These are phyloP conservation scores for Erythrocebus patas DNA, from an alignment of 2,113 vertebrate species.

Conservation along the genomic window DNA sequence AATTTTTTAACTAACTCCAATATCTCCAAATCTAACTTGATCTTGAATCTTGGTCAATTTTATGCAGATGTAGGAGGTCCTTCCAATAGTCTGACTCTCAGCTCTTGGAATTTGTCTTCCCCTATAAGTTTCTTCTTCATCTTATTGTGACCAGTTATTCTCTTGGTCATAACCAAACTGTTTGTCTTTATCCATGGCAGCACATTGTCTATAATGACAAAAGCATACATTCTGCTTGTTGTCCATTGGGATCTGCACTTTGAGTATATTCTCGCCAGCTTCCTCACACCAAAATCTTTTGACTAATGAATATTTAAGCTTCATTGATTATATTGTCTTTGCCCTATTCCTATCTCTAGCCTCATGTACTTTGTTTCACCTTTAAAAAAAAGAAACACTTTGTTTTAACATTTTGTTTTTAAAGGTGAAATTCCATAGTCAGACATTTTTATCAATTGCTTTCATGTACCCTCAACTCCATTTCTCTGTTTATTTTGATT, in stretches of 20 bases:
- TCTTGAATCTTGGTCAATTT: neutral
- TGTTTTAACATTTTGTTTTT: no score
- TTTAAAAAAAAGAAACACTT: neutral
- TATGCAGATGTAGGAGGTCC: neutral
- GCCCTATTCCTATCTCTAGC: neutral
- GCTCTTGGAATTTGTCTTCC: neutral
- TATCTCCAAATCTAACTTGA: neutral
- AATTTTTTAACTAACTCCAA: neutral
- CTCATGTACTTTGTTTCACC: neutral
- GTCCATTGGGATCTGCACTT: neutral
- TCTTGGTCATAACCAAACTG: neutral
- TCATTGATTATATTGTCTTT: neutral
- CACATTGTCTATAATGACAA: neutral
- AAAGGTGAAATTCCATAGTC: neutral
- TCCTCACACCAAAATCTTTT: neutral
- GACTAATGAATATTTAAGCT: neutral
- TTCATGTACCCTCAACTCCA: neutral
- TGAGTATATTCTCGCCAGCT: neutral
- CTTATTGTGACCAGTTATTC: accelerated
- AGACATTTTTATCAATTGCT: neutral
- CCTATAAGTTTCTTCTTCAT: neutral
- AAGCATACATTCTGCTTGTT: neutral
- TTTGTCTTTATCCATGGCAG: neutral
- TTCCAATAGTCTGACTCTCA: neutral
- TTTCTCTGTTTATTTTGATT: neutral